Evolutionary conservation across 2,797 vertebrate genomes (phyloP).

Genomic region (Leucoraja ocellata): DNA sequence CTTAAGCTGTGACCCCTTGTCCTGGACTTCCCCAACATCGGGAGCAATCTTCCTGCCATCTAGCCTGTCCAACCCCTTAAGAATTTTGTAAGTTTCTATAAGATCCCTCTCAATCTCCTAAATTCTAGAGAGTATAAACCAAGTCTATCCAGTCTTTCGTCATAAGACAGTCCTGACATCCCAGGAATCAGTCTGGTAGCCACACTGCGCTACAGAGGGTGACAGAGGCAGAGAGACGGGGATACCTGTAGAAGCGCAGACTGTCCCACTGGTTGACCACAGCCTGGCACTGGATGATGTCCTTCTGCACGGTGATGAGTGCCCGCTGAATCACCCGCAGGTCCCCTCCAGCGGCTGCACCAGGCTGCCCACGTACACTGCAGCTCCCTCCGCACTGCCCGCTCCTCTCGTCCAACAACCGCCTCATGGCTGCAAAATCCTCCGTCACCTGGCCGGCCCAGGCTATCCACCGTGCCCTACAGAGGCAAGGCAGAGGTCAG

Average conservation of each 20-base stretch:
- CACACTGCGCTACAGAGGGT: neutral
- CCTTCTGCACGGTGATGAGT: neutral
- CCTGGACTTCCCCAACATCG: no score
- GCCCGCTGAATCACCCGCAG: neutral
- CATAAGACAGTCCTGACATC: no score
- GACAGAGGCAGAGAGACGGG: no score
- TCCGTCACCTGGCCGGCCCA: neutral
- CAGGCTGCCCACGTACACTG: neutral
- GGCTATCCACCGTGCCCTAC: neutral
- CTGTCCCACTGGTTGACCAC: neutral
- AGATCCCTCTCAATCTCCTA: no score
- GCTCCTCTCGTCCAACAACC: neutral
- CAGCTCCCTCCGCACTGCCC: neutral
- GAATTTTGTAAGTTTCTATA: no score
- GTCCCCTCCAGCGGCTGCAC: neutral
- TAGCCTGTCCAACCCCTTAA: no score
- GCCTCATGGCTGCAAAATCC: neutral
- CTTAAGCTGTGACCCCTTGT: no score
- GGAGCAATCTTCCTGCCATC: no score
- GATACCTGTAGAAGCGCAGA: constrained; percentile 20
- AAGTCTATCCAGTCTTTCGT: no score
- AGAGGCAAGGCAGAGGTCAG: no score
- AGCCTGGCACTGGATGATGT: neutral
- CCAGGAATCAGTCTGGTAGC: no score
- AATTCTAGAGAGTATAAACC: no score